Evolutionary conservation across 2,113 vertebrate species (phyloP), one percentile per base, ranked within the genome.

Genomic region (Chlorodrepanis virens): DNA sequence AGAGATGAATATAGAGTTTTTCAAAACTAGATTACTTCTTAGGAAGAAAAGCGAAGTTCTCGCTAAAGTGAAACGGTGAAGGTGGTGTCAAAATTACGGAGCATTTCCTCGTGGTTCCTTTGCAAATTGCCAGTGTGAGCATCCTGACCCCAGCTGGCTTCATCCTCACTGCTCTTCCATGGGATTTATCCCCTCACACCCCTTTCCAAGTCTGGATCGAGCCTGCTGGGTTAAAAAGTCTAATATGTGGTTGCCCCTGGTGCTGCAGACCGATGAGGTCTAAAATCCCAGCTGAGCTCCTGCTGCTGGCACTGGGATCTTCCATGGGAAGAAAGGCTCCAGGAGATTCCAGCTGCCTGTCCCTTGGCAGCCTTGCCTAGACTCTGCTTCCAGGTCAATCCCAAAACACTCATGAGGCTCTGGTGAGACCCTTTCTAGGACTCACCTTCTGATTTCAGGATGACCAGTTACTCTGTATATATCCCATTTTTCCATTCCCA

Each of bases 1-100:
- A 98, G 97, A 97, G 93, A 67, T 95, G n/a, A 97, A 78, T 97
- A 85, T 81, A 96, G 83, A 87, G 14, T 96, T 83, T 96, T 95
- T 96, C 91, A 89, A 83, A 97, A 50, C 45, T 92, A 96, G 86
- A 0, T 91, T 82, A 87, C 90, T 97, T 97, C 93, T 95, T 97
- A 95, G 13, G 7, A 37, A 87, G 65, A 23, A 37, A 49, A 87
- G 65, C 1, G 0, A 74, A 87, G 70, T 93, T 92, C 33, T 86
- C 4, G 33, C 80, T 83, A 25, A 74, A 78, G 39, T 0, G 0
- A n/a, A 71, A 87, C 2, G 0, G 75, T 24, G 12, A 61, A 87
- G 78, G 63, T 65, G 71, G 37, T 92, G 93, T 95, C 94, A 89
- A 44, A 95, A 79, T 28, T 21, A 39, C 28, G 64, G 4, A 53